Conservation (phyloP, 1,140 invertebrate genomes). For the Heliconius nattereri region DNA sequence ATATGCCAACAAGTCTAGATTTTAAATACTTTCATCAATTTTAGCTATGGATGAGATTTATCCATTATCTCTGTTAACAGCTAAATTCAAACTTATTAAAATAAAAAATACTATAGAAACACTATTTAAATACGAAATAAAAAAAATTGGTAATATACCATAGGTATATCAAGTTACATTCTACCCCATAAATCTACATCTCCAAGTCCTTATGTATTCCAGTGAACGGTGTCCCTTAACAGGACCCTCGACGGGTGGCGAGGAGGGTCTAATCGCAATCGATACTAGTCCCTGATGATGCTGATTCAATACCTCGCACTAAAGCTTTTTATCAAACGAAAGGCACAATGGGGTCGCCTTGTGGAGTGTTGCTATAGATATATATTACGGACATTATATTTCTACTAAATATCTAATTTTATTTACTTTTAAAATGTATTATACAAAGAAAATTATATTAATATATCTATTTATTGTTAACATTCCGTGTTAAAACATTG, state of each 20-base stretch:
- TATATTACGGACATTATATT: background rate
- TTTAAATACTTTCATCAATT: no score
- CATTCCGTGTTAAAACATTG: no score
- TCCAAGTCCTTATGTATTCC: conserved; percentile 6
- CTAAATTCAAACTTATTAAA: no score
- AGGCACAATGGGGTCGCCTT: background rate
- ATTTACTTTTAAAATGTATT: no score
- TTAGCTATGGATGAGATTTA: no score
- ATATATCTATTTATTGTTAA: no score
- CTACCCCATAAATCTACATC: background rate
- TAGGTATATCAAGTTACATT: background rate
- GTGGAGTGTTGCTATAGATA: background rate
- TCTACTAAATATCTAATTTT: background rate
- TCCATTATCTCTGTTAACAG: no score
- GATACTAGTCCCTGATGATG: conserved; percentile 56
- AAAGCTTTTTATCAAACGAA: background rate
- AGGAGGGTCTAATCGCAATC: conserved; percentile 59
- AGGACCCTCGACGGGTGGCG: conserved; percentile 42
- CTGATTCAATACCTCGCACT: conserved; percentile 37
- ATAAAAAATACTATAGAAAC: no score
- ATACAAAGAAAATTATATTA: no score
- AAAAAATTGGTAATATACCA: no score
- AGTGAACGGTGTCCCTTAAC: conserved; percentile 37
- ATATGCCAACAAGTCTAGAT: no score
- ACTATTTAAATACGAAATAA: no score